Base-by-base conservation (phyloP, 2,888 invertebrate genomes). In the Lithophane ornitopus region DNA sequence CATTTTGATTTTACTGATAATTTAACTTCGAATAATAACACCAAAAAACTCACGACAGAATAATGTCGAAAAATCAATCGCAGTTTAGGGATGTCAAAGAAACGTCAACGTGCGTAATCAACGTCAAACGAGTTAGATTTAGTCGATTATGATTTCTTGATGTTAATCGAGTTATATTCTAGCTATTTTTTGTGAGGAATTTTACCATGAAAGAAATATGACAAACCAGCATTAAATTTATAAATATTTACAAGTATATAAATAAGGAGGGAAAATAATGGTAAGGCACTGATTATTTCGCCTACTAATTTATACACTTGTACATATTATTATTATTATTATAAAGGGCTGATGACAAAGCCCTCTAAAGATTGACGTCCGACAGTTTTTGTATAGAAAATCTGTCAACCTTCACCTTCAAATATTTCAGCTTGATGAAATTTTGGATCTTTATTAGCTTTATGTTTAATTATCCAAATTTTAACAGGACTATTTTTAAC, bases 1-100 rank as follows among this genome's bases (percentile, higher is more conserved):
- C 95, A 96, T 96, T 88, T 92, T 95, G 83, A 82, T 85, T 89
- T 86, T 72, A 75, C 41, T 74, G 52, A 49, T 66, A 76, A 76
- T 84, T 85, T 75, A 22, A 19, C 65, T 81, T 69, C 12, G 61
- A 63, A 84, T 74, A 84, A 12, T 73, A 58, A 79, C 83, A 87
- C 85, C 74, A 77, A 81, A 58, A 83, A 63, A 77, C 41, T 81
- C 70, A 68, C 80, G 66, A 59, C 68, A 41, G 44, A 71, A 52
- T 3, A n/a, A 66, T 22, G 58, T 68, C 39, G 63, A 66, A 82
- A 84, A 85, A 81, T 85, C 85, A 76, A 86, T 87, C 75, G 61
- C 2, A 63, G 6, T n/a, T 11, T 73, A 81, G 78, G 12, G 74
- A 58, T 74, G 81, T 19, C 6, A 34, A 34, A 0, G 9, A 58